Conservation (phyloP, 2,888 invertebrate species). For the Exephanes ischioxanthus region DNA sequence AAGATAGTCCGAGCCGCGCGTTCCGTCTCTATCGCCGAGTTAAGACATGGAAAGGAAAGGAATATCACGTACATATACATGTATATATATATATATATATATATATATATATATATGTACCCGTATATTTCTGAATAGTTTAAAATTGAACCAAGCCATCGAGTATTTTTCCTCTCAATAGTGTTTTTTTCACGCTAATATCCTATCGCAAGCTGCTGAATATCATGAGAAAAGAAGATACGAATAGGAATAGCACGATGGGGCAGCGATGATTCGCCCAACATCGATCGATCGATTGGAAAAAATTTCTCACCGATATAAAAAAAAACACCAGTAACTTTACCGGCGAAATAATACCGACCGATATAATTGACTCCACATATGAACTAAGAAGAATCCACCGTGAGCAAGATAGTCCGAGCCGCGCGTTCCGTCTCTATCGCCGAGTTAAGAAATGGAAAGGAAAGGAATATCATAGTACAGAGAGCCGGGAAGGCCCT, state of each 20-base stretch:
- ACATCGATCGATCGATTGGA: neutral
- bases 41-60: constrained; percentile 34
- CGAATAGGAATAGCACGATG: too few species aligned
- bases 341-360: too few species aligned
- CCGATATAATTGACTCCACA: neutral
- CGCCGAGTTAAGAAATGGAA: constrained; percentile 32
- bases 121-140: neutral
- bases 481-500: constrained; percentile 53
- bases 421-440: neutral
- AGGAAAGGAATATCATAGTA: constrained; percentile 18
- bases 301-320: neutral
- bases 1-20: neutral
- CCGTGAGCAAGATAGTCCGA: neutral
- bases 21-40: constrained; percentile 5
- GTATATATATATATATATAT: too few species aligned
- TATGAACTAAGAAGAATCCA: neutral
- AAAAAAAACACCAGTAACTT: too few species aligned
- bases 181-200: neutral
- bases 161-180: neutral
- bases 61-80: neutral
- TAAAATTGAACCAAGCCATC: neutral
- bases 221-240: neutral
- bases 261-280: too few species aligned
- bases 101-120: too few species aligned
- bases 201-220: neutral